These are phyloP conservation scores for Trachythela sp. DNA, from an alignment of 64 coral and sea anemone genomes.

Conservation along the genomic window DNA sequence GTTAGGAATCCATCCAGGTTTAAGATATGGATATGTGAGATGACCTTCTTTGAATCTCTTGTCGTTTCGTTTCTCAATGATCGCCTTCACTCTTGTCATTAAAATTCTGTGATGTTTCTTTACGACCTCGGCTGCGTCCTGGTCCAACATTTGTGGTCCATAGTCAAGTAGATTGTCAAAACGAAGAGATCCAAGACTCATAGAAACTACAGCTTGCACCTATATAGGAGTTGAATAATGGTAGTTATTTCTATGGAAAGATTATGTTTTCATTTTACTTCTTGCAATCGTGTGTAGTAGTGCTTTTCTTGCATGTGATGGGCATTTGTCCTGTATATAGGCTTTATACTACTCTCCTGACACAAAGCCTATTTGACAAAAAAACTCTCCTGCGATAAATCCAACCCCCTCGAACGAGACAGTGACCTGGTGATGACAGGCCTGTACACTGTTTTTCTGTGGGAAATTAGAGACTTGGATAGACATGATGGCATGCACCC, in stretches of 20 bases:
- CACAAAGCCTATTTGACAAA: no score
- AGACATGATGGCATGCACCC: no score
- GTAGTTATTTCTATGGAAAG: background rate
- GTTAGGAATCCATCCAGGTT: conserved; percentile 54
- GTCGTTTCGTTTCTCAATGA: conserved; percentile 26
- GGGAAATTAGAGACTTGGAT: no score
- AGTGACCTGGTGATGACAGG: no score
- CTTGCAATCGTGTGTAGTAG: no score
- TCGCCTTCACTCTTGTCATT: background rate
- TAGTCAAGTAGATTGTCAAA: conserved; percentile 57
- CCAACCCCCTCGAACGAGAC: no score
- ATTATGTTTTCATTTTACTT: no score
- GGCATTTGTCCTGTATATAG: no score
- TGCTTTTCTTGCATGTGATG: no score
- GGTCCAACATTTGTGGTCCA: background rate
- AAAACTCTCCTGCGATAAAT: no score
- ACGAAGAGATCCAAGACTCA: conserved; percentile 44
- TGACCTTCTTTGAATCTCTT: conserved; percentile 32
- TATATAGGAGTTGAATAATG: background rate
- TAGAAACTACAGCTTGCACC: conserved; percentile 42
- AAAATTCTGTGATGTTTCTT: conserved; percentile 45
- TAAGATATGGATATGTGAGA: conserved; percentile 51
- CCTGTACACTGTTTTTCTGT: no score
- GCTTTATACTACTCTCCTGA: no score
- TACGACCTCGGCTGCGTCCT: conserved; percentile 28